These are phyloP conservation scores for Azemiops feae DNA, from an alignment of 2,113 vertebrate genomes.

Conservation along the genomic window DNA sequence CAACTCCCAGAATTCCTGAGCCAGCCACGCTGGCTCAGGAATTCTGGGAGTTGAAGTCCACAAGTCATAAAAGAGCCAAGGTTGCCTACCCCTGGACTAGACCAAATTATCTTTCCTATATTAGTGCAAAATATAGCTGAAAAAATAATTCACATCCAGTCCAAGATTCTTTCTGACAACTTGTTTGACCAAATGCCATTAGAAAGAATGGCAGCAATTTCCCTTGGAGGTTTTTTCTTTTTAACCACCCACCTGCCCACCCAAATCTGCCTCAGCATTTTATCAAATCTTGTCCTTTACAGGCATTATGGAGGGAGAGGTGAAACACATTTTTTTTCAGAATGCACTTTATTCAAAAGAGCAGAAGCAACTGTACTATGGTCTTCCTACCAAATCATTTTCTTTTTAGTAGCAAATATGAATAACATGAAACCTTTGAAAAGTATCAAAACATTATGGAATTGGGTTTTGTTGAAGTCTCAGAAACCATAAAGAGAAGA, in stretches of 20 bases:
- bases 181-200: background rate
- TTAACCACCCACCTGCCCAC: background rate
- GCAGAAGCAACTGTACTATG: background rate
- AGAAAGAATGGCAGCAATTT: background rate
- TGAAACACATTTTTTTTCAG: background rate
- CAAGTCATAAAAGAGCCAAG: too few relatives aligned
- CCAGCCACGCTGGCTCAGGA: too few relatives aligned
- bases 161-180: background rate
- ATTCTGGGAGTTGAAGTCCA: too few relatives aligned
- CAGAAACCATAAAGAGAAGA: background rate
- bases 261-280: background rate
- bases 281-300: background rate
- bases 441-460: background rate
- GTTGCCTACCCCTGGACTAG: too few relatives aligned
- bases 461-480: background rate
- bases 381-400: background rate
- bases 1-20: too few relatives aligned
- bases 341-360: background rate
- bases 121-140: background rate
- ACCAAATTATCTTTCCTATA: background rate
- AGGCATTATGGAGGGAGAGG: background rate
- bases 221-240: background rate
- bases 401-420: background rate
- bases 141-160: background rate
- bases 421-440: background rate